A percentile compares a stretch with the other conserved stretches of the same genome.
Conservation (phyloP, 2,113 vertebrate genomes). For the Chinchilla lanigera region DNA sequence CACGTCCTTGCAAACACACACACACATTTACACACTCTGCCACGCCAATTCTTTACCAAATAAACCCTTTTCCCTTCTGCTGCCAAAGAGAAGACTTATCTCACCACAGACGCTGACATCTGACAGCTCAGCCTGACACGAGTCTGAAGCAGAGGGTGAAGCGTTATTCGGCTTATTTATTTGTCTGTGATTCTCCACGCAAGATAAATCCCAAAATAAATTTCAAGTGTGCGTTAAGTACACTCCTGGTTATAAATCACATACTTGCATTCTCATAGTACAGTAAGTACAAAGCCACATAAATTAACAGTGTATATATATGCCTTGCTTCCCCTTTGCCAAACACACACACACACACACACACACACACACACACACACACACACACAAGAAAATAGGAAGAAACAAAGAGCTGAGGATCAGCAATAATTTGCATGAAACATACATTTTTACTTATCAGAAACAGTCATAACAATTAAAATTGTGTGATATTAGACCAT, state of each 20-base stretch:
- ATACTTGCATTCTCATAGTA: background rate
- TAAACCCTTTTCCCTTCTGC: background rate
- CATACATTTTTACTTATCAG: background rate
- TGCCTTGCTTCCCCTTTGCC: background rate
- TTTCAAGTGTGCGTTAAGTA: constrained; percentile 41
- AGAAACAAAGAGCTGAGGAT: background rate
- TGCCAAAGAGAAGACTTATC: background rate
- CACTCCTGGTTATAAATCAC: constrained; percentile 50
- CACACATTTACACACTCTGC: background rate
- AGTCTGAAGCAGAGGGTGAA: background rate
- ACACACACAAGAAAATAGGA: background rate
- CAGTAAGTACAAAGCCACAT: constrained; percentile 39
- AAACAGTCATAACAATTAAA: constrained; percentile 6
- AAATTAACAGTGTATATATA: background rate
- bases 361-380: too few relatives aligned
- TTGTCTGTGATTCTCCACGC: constrained; percentile 58
- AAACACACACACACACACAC: background rate
- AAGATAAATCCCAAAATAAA: constrained; percentile 69
- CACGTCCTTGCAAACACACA: background rate
- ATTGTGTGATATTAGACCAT: background rate
- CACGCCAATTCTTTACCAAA: background rate
- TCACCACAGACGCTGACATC: background rate
- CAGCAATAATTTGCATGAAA: background rate
- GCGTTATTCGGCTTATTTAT: constrained; percentile 56
- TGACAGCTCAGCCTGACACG: background rate